A percentile compares a stretch with the other conserved stretches of the same genome.
phyloP scores from a whole-genome alignment of 2,797 vertebrate species.

The Chloroceryle amazona region DNA sequence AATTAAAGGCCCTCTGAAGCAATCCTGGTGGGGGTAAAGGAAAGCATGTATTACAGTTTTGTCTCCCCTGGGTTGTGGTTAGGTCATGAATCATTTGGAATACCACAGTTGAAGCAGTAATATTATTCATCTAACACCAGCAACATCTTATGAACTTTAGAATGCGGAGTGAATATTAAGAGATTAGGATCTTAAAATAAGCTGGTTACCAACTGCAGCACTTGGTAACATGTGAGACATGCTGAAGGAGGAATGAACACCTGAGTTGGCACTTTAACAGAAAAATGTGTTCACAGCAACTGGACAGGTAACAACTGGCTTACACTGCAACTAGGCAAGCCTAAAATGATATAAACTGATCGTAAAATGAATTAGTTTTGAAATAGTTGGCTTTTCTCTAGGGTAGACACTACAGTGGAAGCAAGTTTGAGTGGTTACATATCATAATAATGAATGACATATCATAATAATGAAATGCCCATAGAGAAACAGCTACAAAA shows the following conservation, averaged over 20 bases:
- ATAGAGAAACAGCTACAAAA: not conserved
- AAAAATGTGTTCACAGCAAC: not conserved
- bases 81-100: conserved; percentile 18
- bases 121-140: not conserved
- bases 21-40: not conserved
- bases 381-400: not conserved
- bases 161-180: not conserved
- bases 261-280: not conserved
- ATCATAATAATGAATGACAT: not conserved
- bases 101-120: not conserved
- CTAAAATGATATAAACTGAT: not conserved
- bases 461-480: not conserved
- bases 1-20: not conserved
- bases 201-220: not conserved
- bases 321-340: not conserved
- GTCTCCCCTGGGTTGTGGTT: not conserved
- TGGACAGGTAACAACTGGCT: not conserved
- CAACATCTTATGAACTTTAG: not conserved
- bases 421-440: not conserved
- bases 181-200: not conserved
- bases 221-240: not conserved
- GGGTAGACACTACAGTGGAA: not conserved
- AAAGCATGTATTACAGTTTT: not conserved
- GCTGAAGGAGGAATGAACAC: not conserved
- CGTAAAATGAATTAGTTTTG: not conserved